These are phyloP conservation scores for Netelia virgata DNA, from an alignment of 2,888 invertebrate genomes.

Conservation along the genomic window DNA sequence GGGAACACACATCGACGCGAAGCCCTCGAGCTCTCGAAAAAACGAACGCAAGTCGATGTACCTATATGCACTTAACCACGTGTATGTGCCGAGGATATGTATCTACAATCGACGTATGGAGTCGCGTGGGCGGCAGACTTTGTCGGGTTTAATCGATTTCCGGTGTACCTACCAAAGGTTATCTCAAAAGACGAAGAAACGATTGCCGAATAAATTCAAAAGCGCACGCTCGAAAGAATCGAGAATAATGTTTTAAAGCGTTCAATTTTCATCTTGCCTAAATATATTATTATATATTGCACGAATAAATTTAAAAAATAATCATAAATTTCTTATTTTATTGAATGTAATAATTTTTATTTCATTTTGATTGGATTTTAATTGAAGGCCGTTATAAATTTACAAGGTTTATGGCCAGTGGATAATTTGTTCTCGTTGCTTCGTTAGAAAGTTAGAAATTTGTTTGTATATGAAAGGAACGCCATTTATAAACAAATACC, in stretches of 20 bases:
- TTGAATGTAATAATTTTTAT: too few species aligned
- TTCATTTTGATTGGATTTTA: too few species aligned
- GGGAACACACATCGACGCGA: slow-evolving; percentile 41
- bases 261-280: too few species aligned
- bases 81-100: slow-evolving; percentile 27
- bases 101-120: slow-evolving; percentile 11
- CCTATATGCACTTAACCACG: slow-evolving; percentile 28
- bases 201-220: not conserved
- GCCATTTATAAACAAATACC: too few species aligned
- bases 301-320: too few species aligned
- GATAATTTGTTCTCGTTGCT: too few species aligned
- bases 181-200: not conserved
- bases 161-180: slow-evolving; percentile 15
- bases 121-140: not conserved
- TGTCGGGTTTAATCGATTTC: slow-evolving; percentile 44
- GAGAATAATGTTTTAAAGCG: not conserved
- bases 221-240: not conserved
- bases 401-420: too few species aligned
- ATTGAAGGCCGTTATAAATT: too few species aligned
- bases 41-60: slow-evolving; percentile 24
- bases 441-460: too few species aligned
- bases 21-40: slow-evolving; percentile 38
- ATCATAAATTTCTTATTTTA: too few species aligned
- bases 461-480: too few species aligned
- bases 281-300: too few species aligned